A percentile compares a stretch with the other conserved stretches of the same genome.
These are phyloP conservation scores for Epistrophella euchroma DNA, from an alignment of 2,888 invertebrate species.

Conservation along the genomic window DNA sequence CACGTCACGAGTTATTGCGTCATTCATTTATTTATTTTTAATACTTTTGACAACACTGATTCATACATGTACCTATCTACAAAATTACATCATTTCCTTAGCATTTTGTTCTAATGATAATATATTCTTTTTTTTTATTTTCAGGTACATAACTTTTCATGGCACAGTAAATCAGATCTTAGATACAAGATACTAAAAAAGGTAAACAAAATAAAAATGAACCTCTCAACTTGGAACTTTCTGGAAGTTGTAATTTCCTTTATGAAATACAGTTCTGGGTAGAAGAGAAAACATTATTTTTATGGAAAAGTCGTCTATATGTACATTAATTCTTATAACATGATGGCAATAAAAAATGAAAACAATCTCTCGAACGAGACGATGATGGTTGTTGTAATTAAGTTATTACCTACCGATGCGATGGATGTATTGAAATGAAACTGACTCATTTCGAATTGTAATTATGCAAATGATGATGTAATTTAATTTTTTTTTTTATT, in stretches of 20 bases:
- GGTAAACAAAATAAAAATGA: conserved; percentile 17
- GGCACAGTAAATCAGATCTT: conserved; percentile 32
- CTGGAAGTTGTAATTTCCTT: conserved; percentile 37
- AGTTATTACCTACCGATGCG: conserved; percentile 28
- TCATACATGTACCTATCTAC: background rate
- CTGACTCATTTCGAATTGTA: conserved; percentile 19
- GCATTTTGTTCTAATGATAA: conserved; percentile 45
- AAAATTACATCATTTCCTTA: conserved; percentile 57
- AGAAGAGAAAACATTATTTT: conserved; percentile 16
- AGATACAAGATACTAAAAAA: conserved; percentile 28
- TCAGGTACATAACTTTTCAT: conserved; percentile 45
- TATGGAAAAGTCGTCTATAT: conserved; percentile 17
- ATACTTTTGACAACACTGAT: background rate
- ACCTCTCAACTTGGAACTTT: conserved; percentile 19
- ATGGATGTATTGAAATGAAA: conserved; percentile 1
- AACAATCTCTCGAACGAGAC: conserved; percentile 4
- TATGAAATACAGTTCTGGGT: background rate
- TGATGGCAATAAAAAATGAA: conserved; percentile 26
- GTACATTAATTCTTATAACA: background rate
- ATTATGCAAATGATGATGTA: conserved; percentile 51
- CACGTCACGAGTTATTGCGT: too few species aligned
- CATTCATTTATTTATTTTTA: too few species aligned
- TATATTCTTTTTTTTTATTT: conserved; percentile 25
- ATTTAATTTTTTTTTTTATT: too few species aligned
- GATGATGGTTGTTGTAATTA: conserved; percentile 20